Base-by-base conservation (phyloP, 2,797 vertebrate species). In the Knipowitschia caucasica region DNA sequence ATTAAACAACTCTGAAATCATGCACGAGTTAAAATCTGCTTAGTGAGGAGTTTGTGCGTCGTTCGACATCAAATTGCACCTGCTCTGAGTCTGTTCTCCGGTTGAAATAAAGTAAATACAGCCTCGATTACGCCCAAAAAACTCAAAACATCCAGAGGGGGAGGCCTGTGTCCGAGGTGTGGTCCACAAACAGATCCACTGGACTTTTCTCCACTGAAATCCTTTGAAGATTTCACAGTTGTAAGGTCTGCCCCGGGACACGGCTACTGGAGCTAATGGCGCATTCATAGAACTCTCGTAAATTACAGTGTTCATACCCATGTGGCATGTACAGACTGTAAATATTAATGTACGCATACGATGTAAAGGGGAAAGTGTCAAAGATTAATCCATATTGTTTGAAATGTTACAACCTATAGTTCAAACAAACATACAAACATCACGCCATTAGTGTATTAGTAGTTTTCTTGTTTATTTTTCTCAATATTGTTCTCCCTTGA, bases 11-110 rank as follows among this genome's bases (percentile, higher is more conserved):
- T n/a, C n/a, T n/a, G n/a, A n/a, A n/a, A n/a, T n/a, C n/a, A n/a
- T n/a, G n/a, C n/a, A n/a, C n/a, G n/a, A n/a, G n/a, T n/a, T n/a
- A n/a, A n/a, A n/a, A n/a, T n/a, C n/a, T 7, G 12, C 23, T 15
- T 17, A 25, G 31, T 26, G 6, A 53, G 23, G 69, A 67, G 57
- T 69, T 63, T 55, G 26, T 0, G 40, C 40, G 53, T 67, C 69
- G 56, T 21, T 67, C 63, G 59, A 49, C 67, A 78, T 77, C 71
- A 54, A 66, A 49, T 61, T 73, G 78, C 82, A 85, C 85, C 85
- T 86, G 83, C 71, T 71, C 43, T 56, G 30, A 5, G 26, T 8
- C 33, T 27, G 10, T 12, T n/a, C 30, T 6, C 27, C 4, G 21
- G 18, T 25, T 50, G 15, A 1, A 31, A 20, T n/a, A 38, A 7